Conservation (phyloP, 1,140 invertebrate genomes). For the Nasonia giraulti region DNA sequence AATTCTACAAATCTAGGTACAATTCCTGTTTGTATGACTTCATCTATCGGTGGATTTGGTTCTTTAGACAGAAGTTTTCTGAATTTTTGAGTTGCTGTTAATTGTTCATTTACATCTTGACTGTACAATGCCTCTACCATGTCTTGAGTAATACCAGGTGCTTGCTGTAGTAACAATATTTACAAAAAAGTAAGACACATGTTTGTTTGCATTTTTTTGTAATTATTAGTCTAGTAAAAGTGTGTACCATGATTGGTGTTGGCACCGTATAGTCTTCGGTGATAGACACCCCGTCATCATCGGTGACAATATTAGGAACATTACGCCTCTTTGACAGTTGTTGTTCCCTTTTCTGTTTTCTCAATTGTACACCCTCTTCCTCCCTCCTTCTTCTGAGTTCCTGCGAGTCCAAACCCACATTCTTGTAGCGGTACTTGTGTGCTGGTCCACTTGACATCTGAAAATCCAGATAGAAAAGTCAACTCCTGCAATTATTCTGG, state of each 20-base stretch:
- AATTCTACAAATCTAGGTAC: conserved; percentile 97
- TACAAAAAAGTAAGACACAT: conserved; percentile 10
- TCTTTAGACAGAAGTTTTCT: conserved; percentile 95
- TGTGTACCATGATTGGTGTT: conserved; percentile 60
- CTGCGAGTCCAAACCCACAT: conserved; percentile 91
- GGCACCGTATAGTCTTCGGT: conserved; percentile 64
- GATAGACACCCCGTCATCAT: conserved; percentile 74
- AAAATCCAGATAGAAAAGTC: conserved; percentile 57
- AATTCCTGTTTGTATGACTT: conserved; percentile 97
- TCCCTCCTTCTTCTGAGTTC: conserved; percentile 93
- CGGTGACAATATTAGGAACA: conserved; percentile 77
- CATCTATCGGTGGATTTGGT: conserved; percentile 98
- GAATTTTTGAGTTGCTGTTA: conserved; percentile 95
- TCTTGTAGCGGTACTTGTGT: conserved; percentile 97
- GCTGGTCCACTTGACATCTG: conserved; percentile 83
- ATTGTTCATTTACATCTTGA: conserved; percentile 85
- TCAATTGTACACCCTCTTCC: conserved; percentile 95
- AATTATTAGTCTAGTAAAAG: neutral
- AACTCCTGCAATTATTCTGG: neutral
- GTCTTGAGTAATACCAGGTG: conserved; percentile 80
- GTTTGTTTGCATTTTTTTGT: neutral
- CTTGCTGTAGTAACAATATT: conserved; percentile 59
- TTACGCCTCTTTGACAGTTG: conserved; percentile 94
- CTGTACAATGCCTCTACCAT: conserved; percentile 92
- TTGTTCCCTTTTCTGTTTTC: conserved; percentile 96